Evolutionary conservation across 1,140 invertebrate genomes (phyloP), one percentile per base, ranked within the genome.

Genomic region (Heliconius hewitsoni): DNA sequence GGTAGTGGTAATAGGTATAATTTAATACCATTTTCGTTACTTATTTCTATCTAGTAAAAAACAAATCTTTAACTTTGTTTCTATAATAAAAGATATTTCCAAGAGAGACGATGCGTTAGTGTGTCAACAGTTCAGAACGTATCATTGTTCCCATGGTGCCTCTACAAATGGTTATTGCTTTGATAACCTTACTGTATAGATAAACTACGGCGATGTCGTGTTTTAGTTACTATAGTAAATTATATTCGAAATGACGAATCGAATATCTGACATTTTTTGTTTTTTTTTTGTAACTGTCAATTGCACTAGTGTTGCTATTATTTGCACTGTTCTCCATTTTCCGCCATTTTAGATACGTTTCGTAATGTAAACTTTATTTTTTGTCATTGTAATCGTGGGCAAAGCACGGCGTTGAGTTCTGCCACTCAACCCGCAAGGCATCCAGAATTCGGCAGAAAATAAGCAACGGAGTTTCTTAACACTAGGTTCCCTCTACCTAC

Each of bases 81-180:
- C 4, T 9, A 4, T 66, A 23, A 66, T 27, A 30, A 30, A 30
- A 30, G 9, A 30, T 16, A 66, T 30, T 66, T 66, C 27, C 13
- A 5, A 27, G 3, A 9, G 13, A 66, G 27, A 18, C 27, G 11
- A 13, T 46, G 13, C 42, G 23, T 9, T 66, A 30, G 60, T 30
- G 71, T 39, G 34, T 72, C 71, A 72, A 42, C 4, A 72, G 18
- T 75, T 75, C 55, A 11, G 16, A 8, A 52, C 23, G 8, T 19
- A 71, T 76, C 27, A 76, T 76, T 76, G 66, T 71, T 76, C 75
- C 66, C 75, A 30, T 71, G 75, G 75, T 39, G 75, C 66, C 74
- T 19, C 60, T 46, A 57, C 42, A 37, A 27, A 23, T 66, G 57
- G n/a, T 76, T 76, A 46, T 75, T 76, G 8, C 37, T 42, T 37